phyloP scores from a whole-genome alignment of 2,113 vertebrate genomes.

The Saccopteryx bilineata region DNA sequence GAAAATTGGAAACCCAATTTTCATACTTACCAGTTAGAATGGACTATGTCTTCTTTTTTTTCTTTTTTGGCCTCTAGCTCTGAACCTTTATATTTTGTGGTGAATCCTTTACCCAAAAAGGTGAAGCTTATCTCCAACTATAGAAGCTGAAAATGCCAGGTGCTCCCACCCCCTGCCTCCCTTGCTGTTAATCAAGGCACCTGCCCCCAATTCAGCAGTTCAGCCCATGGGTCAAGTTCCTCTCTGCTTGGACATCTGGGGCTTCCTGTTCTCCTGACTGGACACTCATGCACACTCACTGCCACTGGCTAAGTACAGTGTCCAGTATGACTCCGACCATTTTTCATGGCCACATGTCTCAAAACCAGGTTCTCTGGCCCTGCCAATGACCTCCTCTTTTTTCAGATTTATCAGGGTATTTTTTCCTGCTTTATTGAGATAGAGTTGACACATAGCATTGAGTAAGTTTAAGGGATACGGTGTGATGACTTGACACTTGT shows the following conservation, averaged over 20 bases:
- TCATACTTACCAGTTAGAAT: neutral
- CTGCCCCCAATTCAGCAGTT: neutral
- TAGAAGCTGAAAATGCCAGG: neutral
- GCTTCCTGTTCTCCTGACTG: neutral
- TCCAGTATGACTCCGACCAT: neutral
- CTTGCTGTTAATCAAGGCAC: neutral
- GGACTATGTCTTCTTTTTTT: too few relatives aligned
- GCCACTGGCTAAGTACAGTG: too few relatives aligned
- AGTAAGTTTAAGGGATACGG: neutral
- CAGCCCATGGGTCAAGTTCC: neutral
- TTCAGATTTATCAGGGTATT: neutral
- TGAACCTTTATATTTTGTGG: neutral
- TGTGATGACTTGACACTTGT: neutral
- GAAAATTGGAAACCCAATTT: neutral
- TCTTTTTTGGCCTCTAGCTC: neutral
- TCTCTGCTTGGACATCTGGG: neutral
- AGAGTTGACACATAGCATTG: neutral
- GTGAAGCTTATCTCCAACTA: neutral
- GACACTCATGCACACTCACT: too few relatives aligned
- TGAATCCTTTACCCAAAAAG: neutral
- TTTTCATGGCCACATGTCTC: accelerated
- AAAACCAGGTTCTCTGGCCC: neutral
- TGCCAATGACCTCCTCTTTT: accelerated
- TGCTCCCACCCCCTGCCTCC: neutral
- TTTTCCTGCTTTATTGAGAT: neutral